A percentile compares a stretch with the other conserved stretches of the same genome.
phyloP scores from a whole-genome alignment of 2,797 vertebrate genomes.

The Neosilurus hyrtlii region DNA sequence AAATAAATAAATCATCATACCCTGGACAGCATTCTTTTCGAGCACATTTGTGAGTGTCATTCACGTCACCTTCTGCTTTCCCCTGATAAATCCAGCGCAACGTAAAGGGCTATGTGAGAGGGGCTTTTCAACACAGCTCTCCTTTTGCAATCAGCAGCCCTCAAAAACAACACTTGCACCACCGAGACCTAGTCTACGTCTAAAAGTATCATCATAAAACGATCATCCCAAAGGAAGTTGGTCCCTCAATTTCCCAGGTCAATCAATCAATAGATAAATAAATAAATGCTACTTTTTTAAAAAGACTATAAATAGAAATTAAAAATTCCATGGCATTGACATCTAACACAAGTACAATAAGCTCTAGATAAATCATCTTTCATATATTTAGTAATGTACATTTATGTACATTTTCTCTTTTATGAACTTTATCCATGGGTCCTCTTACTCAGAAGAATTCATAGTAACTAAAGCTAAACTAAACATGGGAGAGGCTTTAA shows the following conservation, averaged over 20 bases:
- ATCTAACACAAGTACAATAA: not conserved
- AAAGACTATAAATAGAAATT: conserved; percentile 31
- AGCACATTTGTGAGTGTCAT: not conserved
- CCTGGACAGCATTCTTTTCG: not conserved
- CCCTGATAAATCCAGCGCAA: not conserved
- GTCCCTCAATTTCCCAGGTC: conserved; percentile 24
- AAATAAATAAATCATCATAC: not conserved
- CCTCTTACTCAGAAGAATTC: conserved; percentile 12
- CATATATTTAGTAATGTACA: not conserved
- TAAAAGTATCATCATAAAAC: not conserved
- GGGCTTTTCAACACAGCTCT: not conserved
- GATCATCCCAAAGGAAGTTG: not conserved
- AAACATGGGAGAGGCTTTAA: conserved; percentile 16
- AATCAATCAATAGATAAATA: too few relatives aligned
- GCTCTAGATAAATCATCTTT: not conserved
- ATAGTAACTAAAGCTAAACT: conserved; percentile 17
- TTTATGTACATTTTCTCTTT: not conserved
- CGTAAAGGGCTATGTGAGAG: not conserved
- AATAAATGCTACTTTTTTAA: too few relatives aligned
- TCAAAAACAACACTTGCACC: not conserved
- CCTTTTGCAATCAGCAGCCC: conserved; percentile 9
- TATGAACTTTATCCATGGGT: not conserved
- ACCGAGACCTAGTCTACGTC: not conserved
- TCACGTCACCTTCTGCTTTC: not conserved
- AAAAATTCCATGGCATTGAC: not conserved